Conservation (phyloP, 2,888 invertebrate genomes). For the Netelia virgata region DNA sequence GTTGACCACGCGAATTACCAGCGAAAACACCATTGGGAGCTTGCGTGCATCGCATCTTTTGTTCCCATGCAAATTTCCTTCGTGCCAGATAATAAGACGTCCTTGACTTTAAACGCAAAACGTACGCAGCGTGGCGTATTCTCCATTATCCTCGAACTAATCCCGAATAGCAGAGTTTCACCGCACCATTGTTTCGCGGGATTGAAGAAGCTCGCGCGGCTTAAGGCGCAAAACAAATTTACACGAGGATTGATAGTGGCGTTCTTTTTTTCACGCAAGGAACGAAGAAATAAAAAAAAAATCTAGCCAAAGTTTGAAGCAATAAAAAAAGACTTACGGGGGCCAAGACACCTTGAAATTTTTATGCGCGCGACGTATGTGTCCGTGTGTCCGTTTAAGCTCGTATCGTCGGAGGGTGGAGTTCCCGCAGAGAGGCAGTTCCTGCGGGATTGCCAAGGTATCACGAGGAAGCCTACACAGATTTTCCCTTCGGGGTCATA, state of each 20-base stretch:
- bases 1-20: constrained; percentile 30
- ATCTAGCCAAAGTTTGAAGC: constrained; percentile 6
- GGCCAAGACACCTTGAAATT: constrained; percentile 31
- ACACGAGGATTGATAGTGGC: constrained; percentile 21
- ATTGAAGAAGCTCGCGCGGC: constrained; percentile 30
- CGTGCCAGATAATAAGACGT: constrained; percentile 63
- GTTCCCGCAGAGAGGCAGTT: constrained; percentile 15
- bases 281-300: background rate
- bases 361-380: constrained; percentile 32
- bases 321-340: constrained; percentile 17
- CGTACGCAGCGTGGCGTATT: constrained; percentile 1
- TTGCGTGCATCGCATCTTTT: constrained; percentile 53
- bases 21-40: constrained; percentile 1
- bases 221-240: constrained; percentile 37
- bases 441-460: constrained; percentile 47
- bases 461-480: constrained; percentile 34
- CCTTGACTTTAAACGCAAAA: constrained; percentile 56
- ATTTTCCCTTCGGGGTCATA: constrained; percentile 15
- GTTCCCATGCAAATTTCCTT: constrained; percentile 69
- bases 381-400: constrained; percentile 37
- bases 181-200: constrained; percentile 50
- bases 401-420: constrained; percentile 26
- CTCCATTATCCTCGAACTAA: constrained; percentile 52
- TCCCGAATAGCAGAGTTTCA: constrained; percentile 22
- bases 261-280: constrained; percentile 18